A percentile compares a stretch with the other conserved stretches of the same genome.
Conservation (phyloP, 2,797 vertebrate species). For the Protonibea diacanthus region DNA sequence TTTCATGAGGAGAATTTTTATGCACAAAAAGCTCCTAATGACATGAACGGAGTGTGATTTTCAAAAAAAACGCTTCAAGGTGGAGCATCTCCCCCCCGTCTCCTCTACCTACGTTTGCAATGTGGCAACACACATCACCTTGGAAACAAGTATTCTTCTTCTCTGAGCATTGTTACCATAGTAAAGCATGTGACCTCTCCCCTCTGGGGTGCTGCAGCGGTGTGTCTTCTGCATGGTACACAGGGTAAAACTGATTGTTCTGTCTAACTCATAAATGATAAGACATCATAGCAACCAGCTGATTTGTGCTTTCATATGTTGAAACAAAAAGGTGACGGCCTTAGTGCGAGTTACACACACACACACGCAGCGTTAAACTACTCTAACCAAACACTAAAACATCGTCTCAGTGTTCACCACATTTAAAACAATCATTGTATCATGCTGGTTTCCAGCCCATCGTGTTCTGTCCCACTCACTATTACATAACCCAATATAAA, state of each 20-base stretch:
- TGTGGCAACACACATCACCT: slow-evolving; percentile 62
- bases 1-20: slow-evolving; percentile 6
- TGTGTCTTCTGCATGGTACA: slow-evolving; percentile 22
- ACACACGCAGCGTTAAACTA: too few species aligned
- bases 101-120: slow-evolving; percentile 43
- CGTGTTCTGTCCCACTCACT: too few species aligned
- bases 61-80: slow-evolving; percentile 30
- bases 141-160: slow-evolving; percentile 71
- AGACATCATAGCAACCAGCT: background rate
- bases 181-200: slow-evolving; percentile 69
- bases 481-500: too few species aligned
- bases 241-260: slow-evolving; percentile 35
- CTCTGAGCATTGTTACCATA: slow-evolving; percentile 69
- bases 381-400: too few species aligned
- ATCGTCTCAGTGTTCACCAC: too few species aligned
- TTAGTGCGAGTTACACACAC: background rate
- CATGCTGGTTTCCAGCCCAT: too few species aligned
- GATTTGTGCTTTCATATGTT: background rate
- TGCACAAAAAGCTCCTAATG: slow-evolving; percentile 27
- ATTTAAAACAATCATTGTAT: too few species aligned
- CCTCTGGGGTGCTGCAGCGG: slow-evolving; percentile 33
- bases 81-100: slow-evolving; percentile 33
- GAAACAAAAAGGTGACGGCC: background rate
- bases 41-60: slow-evolving; percentile 15
- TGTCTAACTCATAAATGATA: slow-evolving; percentile 9